Conservation (phyloP, 1,140 invertebrate genomes). For the Lethrus apterus region DNA sequence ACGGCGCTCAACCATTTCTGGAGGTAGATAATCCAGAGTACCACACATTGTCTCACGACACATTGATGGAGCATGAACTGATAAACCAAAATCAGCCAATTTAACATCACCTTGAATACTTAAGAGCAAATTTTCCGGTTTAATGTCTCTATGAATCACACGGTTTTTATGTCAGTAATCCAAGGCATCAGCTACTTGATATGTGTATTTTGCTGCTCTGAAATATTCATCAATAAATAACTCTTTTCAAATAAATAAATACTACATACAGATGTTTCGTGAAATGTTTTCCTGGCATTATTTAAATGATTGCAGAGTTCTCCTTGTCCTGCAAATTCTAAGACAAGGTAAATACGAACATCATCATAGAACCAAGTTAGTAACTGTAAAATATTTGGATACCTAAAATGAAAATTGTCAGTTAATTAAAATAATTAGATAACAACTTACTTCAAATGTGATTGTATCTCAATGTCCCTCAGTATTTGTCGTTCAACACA, state of each 20-base stretch:
- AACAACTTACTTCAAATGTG: slow-evolving; percentile 64
- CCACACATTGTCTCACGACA: slow-evolving; percentile 86
- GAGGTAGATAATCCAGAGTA: slow-evolving; percentile 87
- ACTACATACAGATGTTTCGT: slow-evolving; percentile 48
- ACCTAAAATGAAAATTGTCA: slow-evolving; percentile 50
- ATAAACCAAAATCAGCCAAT: slow-evolving; percentile 93
- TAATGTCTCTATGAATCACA: slow-evolving; percentile 88
- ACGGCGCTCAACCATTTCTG: slow-evolving; percentile 80
- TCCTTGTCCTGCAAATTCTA: slow-evolving; percentile 87
- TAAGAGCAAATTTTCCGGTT: slow-evolving; percentile 85
- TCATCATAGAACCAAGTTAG: slow-evolving; percentile 90
- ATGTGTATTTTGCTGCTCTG: slow-evolving; percentile 71
- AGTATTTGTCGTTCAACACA: slow-evolving; percentile 75
- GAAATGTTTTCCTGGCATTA: slow-evolving; percentile 58
- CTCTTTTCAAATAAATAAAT: neutral
- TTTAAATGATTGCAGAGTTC: slow-evolving; percentile 79
- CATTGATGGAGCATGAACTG: slow-evolving; percentile 79
- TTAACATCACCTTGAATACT: slow-evolving; percentile 72
- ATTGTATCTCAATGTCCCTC: slow-evolving; percentile 94
- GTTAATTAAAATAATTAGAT: slow-evolving; percentile 28
- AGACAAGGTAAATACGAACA: slow-evolving; percentile 78
- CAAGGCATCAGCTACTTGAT: slow-evolving; percentile 85
- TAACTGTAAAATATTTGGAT: slow-evolving; percentile 85
- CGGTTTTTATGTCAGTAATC: slow-evolving; percentile 83
- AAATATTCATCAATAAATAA: slow-evolving; percentile 18